Evolutionary conservation across 2,888 invertebrate species (phyloP).

Genomic region (Chrysolina haemoptera): DNA sequence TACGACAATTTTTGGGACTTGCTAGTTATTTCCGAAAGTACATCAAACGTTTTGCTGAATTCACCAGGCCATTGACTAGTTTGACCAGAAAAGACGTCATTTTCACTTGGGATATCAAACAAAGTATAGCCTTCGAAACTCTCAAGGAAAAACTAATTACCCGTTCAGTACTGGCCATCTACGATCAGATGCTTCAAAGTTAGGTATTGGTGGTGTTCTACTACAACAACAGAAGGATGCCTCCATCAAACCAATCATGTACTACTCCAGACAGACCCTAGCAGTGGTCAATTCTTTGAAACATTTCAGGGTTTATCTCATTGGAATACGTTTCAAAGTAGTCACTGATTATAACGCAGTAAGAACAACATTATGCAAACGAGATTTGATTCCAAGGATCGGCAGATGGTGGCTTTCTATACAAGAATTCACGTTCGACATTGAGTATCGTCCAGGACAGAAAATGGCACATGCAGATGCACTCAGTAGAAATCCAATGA

Average conservation of each 20-base stretch:
- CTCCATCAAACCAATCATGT: too few relatives aligned
- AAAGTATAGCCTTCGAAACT: too few relatives aligned
- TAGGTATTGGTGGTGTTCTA: neutral
- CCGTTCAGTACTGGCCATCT: neutral
- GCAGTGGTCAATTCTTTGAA: neutral
- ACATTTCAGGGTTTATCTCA: too few relatives aligned
- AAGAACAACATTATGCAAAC: neutral
- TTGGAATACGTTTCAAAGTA: neutral
- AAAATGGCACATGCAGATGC: too few relatives aligned
- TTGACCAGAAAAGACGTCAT: too few relatives aligned
- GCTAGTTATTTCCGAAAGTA: too few relatives aligned
- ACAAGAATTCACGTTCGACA: conserved; percentile 56
- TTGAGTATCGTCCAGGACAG: conserved; percentile 54
- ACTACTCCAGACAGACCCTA: neutral
- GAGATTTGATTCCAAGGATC: conserved; percentile 25
- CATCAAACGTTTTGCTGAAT: too few relatives aligned
- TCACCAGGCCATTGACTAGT: too few relatives aligned
- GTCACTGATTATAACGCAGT: too few relatives aligned
- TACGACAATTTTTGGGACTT: too few relatives aligned
- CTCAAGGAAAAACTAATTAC: neutral
- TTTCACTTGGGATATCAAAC: too few relatives aligned
- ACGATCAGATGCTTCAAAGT: neutral
- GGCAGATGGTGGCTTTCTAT: conserved; percentile 58
- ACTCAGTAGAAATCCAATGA: conserved; percentile 13
- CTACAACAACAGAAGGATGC: neutral